A percentile compares a stretch with the other conserved stretches of the same genome.
Evolutionary conservation across 2,888 invertebrate species (phyloP).

Genomic region (Cataglyphis rosenhaueri): DNA sequence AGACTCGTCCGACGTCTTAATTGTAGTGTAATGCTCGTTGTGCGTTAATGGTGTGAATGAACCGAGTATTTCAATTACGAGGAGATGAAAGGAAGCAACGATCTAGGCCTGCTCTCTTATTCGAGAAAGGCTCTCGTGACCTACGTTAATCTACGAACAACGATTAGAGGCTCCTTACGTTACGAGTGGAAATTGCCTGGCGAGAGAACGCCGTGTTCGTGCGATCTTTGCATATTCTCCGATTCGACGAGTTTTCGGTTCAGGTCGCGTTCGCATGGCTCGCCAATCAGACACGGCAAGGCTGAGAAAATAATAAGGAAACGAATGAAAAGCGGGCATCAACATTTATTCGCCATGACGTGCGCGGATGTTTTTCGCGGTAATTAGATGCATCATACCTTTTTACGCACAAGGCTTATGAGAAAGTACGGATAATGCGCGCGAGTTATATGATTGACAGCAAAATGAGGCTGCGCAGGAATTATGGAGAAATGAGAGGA

Average conservation of each 20-base stretch:
- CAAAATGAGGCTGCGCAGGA: constrained; percentile 26
- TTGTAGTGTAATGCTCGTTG: constrained; percentile 75
- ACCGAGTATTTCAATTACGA: constrained; percentile 75
- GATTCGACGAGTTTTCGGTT: constrained; percentile 45
- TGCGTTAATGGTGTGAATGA: constrained; percentile 77
- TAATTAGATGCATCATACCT: constrained; percentile 35
- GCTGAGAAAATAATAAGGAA: constrained; percentile 42
- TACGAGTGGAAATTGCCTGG: constrained; percentile 16
- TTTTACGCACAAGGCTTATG: constrained; percentile 14
- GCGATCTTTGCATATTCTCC: constrained; percentile 24
- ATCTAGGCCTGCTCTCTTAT: constrained; percentile 50
- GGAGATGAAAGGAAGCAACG: constrained; percentile 74
- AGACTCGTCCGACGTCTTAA: constrained; percentile 77
- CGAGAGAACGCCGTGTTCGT: constrained; percentile 2
- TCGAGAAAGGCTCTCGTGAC: constrained; percentile 52
- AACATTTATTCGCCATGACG: constrained; percentile 41
- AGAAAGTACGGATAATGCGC: constrained; percentile 25
- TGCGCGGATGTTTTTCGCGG: constrained; percentile 30
- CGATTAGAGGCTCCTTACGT: constrained; percentile 38
- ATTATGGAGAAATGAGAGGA: constrained; percentile 29
- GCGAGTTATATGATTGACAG: constrained; percentile 41
- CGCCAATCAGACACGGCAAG: constrained; percentile 3
- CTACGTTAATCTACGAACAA: constrained; percentile 54
- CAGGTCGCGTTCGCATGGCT: constrained; percentile 32
- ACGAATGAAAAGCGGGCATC: constrained; percentile 46